Percentiles rank a stretch among this genome's conserved stretches.
These are phyloP conservation scores for Portevinia maculata DNA, from an alignment of 2,888 invertebrate species.

Conservation along the genomic window DNA sequence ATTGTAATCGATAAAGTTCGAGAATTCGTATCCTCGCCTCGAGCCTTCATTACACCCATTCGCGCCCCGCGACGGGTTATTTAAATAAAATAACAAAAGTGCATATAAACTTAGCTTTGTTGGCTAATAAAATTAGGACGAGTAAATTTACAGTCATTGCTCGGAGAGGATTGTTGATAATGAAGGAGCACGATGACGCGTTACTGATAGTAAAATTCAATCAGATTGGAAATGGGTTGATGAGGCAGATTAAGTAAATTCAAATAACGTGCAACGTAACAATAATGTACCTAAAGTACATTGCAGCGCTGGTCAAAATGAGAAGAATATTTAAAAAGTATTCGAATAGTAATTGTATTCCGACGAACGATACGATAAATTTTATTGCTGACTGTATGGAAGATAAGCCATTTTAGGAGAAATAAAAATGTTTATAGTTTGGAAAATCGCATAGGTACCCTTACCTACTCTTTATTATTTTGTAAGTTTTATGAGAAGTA, in stretches of 20 bases:
- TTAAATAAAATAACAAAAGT: constrained; percentile 55
- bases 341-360: constrained; percentile 29
- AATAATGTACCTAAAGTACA: too few relatives aligned
- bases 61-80: too few relatives aligned
- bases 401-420: background rate
- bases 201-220: constrained; percentile 40
- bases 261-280: constrained; percentile 33
- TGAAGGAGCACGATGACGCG: constrained; percentile 39
- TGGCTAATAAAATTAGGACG: constrained; percentile 57
- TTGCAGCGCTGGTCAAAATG: too few relatives aligned
- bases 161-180: constrained; percentile 30
- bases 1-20: constrained; percentile 68
- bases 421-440: background rate
- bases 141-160: constrained; percentile 45
- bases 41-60: background rate
- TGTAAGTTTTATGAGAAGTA: too few relatives aligned
- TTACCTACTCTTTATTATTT: too few relatives aligned
- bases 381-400: constrained; percentile 14
- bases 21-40: constrained; percentile 33
- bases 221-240: constrained; percentile 3
- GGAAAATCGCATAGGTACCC: background rate
- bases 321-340: constrained; percentile 18
- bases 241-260: constrained; percentile 3
- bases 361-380: background rate
- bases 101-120: constrained; percentile 68